Percentiles rank a stretch among this genome's conserved stretches.
Evolutionary conservation across 2,888 invertebrate genomes (phyloP).

Genomic region (Thecophora atra): DNA sequence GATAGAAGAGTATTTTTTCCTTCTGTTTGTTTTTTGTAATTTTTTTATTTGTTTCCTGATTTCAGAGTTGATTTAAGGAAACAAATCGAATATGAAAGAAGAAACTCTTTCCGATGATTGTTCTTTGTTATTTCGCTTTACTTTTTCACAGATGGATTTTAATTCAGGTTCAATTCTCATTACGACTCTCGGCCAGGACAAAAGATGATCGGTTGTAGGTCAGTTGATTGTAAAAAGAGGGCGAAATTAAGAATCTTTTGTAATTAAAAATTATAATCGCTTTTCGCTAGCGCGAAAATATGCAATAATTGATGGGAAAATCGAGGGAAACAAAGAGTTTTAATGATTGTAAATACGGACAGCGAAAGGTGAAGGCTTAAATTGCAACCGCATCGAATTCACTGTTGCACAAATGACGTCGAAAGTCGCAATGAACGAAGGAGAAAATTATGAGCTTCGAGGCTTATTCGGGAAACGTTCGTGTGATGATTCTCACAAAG

Average conservation of each 20-base stretch:
- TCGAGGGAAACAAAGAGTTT: background rate
- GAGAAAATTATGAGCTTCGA: background rate
- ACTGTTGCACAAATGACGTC: background rate
- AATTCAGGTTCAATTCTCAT: too few relatives aligned
- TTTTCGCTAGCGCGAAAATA: background rate
- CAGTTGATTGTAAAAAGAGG: too few relatives aligned
- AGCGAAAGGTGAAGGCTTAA: constrained; percentile 5
- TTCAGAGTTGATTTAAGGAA: too few relatives aligned
- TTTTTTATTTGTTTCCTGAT: too few relatives aligned
- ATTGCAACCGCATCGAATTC: background rate
- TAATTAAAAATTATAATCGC: background rate
- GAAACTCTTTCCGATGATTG: too few relatives aligned
- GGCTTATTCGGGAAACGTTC: background rate
- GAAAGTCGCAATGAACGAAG: background rate
- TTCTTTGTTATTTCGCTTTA: too few relatives aligned
- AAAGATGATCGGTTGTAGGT: background rate
- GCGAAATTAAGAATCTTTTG: background rate
- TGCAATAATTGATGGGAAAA: background rate
- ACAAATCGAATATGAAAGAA: too few relatives aligned
- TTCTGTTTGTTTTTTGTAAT: too few relatives aligned
- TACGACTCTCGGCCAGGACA: background rate
- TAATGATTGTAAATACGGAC: background rate
- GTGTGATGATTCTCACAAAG: background rate
- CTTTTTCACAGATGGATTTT: too few relatives aligned
- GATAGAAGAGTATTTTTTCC: too few relatives aligned